phyloP scores from a whole-genome alignment of 1,140 invertebrate genomes.

The Hyles euphorbiae region DNA sequence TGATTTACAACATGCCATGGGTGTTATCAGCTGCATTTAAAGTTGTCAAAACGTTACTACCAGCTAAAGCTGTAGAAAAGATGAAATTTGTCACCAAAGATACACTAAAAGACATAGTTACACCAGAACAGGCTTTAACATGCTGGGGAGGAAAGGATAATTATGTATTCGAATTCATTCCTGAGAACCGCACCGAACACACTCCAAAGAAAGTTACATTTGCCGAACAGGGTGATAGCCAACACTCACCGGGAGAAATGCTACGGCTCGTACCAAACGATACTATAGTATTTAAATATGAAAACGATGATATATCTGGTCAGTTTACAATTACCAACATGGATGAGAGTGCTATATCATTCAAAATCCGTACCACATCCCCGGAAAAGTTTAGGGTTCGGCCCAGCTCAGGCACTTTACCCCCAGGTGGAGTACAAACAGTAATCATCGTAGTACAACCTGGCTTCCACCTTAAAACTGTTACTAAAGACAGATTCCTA shows the following conservation, averaged over 20 bases:
- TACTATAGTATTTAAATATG: slow-evolving; percentile 79
- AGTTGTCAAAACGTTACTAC: slow-evolving; percentile 92
- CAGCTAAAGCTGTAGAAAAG: slow-evolving; percentile 91
- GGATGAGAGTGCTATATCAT: slow-evolving; percentile 80
- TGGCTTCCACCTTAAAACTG: slow-evolving; percentile 53
- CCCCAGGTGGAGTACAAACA: slow-evolving; percentile 75
- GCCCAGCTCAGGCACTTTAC: slow-evolving; percentile 86
- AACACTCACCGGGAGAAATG: slow-evolving; percentile 62
- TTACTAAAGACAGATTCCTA: slow-evolving; percentile 63
- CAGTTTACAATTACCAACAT: slow-evolving; percentile 82
- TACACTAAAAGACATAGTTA: slow-evolving; percentile 85
- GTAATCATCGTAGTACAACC: slow-evolving; percentile 59
- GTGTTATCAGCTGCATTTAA: slow-evolving; percentile 95
- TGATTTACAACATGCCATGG: slow-evolving; percentile 97
- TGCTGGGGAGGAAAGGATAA: slow-evolving; percentile 92
- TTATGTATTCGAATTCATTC: slow-evolving; percentile 83
- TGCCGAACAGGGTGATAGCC: slow-evolving; percentile 60
- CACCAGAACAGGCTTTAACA: slow-evolving; percentile 82
- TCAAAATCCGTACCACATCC: slow-evolving; percentile 84
- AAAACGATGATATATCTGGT: slow-evolving; percentile 79
- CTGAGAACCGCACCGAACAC: slow-evolving; percentile 74
- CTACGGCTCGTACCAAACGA: slow-evolving; percentile 77
- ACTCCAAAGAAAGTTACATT: slow-evolving; percentile 75
- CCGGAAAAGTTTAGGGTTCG: slow-evolving; percentile 94
- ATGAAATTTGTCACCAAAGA: slow-evolving; percentile 92